Percentiles rank a stretch among this genome's conserved stretches.
phyloP scores from a whole-genome alignment of 2,113 vertebrate genomes.

The Neotragus moschatus region DNA sequence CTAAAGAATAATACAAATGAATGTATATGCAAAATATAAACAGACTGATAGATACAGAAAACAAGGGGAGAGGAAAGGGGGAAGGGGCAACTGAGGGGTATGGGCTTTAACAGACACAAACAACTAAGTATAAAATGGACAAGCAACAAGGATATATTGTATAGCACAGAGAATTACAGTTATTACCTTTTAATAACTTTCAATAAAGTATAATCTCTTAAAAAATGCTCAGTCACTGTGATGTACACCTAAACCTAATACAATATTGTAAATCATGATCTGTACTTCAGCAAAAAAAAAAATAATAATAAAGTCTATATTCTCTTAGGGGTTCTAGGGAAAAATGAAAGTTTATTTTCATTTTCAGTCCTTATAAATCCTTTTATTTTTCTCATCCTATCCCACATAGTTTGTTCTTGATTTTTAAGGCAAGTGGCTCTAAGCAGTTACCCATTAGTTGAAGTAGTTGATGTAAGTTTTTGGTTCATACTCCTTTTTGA shows the following conservation, averaged over 20 bases:
- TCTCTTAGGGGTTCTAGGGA: not conserved
- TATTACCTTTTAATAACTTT: not conserved
- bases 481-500: not conserved
- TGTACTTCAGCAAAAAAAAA: not conserved
- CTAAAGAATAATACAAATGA: too few relatives aligned
- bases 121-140: not conserved
- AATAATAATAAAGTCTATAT: not conserved
- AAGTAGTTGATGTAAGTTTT: not conserved
- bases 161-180: not conserved
- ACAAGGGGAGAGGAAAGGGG: too few relatives aligned
- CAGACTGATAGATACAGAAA: too few relatives aligned
- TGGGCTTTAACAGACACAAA: too few relatives aligned
- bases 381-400: not conserved
- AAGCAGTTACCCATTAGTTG: not conserved
- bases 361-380: not conserved
- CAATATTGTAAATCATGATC: not conserved
- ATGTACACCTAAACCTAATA: not conserved
- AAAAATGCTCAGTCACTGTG: not conserved
- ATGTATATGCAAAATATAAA: too few relatives aligned
- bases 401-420: not conserved
- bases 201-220: not conserved
- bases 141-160: not conserved
- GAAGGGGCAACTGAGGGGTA: too few relatives aligned
- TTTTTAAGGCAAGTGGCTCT: not conserved
- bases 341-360: not conserved